Conservation (phyloP, 1,140 invertebrate genomes). For the Bombus turneri region DNA sequence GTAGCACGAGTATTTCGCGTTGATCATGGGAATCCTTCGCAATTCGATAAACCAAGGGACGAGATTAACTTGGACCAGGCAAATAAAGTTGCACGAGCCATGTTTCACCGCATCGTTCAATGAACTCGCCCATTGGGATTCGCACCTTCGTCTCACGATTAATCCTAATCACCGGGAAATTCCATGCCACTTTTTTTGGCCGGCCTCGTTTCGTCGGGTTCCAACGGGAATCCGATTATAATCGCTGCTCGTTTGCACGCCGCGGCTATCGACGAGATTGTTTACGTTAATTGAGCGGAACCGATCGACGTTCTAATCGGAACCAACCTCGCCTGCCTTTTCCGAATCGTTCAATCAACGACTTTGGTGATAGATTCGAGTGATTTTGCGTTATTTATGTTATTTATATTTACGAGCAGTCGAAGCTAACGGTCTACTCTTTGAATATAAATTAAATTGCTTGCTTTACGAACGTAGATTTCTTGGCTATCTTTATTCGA, state of each 20-base stretch:
- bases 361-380: not conserved
- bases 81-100: not conserved
- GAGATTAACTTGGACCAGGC: slow-evolving; percentile 5
- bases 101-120: slow-evolving; percentile 11
- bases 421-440: too few relatives aligned
- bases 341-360: not conserved
- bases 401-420: too few relatives aligned
- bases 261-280: not conserved
- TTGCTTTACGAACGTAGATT: too few relatives aligned
- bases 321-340: not conserved
- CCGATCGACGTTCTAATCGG: not conserved
- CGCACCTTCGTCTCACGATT: slow-evolving; percentile 36
- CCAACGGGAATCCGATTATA: slow-evolving; percentile 14
- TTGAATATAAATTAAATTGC: too few relatives aligned
- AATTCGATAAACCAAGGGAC: not conserved
- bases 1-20: not conserved
- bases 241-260: not conserved
- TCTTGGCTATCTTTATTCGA: too few relatives aligned
- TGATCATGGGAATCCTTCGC: not conserved
- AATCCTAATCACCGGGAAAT: slow-evolving; percentile 34
- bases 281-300: slow-evolving; percentile 4
- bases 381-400: too few relatives aligned
- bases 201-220: not conserved
- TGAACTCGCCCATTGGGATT: not conserved
- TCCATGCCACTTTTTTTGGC: not conserved